Percentiles rank a stretch among this genome's conserved stretches.
Conservation (phyloP, 2,113 vertebrate species). For the Myrmecobius fasciatus region DNA sequence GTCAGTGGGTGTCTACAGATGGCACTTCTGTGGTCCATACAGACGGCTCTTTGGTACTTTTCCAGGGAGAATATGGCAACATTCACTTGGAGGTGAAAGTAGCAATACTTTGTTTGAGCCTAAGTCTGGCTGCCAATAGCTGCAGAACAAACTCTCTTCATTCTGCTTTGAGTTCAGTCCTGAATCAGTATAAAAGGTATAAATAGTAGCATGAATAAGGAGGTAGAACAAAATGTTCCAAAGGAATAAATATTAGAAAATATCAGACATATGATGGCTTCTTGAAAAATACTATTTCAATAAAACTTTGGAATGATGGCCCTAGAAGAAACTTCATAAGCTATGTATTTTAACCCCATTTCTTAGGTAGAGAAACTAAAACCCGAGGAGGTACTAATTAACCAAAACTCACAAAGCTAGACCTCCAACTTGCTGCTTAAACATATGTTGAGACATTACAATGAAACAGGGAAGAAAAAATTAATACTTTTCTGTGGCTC, state of each 20-base stretch:
- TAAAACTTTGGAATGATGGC: neutral
- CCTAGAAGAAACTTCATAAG: neutral
- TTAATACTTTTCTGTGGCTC: neutral
- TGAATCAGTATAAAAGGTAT: neutral
- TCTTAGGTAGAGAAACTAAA: neutral
- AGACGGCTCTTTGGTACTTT: neutral
- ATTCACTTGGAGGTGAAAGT: neutral
- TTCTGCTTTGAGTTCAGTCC: neutral
- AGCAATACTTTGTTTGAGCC: neutral
- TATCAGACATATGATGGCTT: neutral
- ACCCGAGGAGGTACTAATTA: neutral
- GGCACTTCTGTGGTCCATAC: neutral
- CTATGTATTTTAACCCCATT: neutral
- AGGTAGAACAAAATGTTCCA: neutral
- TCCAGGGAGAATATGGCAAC: neutral
- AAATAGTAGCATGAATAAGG: neutral
- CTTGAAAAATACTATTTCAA: neutral
- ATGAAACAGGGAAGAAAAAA: neutral
- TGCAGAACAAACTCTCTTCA: neutral
- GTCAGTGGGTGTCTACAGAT: neutral
- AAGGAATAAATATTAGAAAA: neutral
- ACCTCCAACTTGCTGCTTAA: neutral
- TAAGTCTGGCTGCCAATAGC: neutral
- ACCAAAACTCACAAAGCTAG: neutral
- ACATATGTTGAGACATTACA: neutral